These are phyloP conservation scores for Cosmorhoe ocellata DNA, from an alignment of 2,888 invertebrate genomes.

Conservation along the genomic window DNA sequence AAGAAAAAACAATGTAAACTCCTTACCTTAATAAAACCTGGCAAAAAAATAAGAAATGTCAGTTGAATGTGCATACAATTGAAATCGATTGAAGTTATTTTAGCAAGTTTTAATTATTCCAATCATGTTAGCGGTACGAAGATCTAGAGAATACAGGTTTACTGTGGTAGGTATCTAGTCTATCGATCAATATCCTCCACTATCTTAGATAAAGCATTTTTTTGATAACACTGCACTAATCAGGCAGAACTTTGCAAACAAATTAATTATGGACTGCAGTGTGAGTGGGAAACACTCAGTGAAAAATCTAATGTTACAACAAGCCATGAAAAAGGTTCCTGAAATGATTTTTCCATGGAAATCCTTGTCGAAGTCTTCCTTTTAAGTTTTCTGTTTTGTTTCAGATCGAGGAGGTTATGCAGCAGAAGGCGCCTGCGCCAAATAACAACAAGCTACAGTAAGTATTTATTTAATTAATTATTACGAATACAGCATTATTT, in stretches of 20 bases:
- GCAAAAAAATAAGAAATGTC: too few species aligned
- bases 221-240: slow-evolving; percentile 24
- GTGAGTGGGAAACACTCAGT: slow-evolving; percentile 18
- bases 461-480: slow-evolving; percentile 37
- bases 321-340: slow-evolving; percentile 14
- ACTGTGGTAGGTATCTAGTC: slow-evolving; percentile 51
- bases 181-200: slow-evolving; percentile 17
- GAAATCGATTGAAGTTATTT: neutral
- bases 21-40: too few species aligned
- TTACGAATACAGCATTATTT: neutral
- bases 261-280: slow-evolving; percentile 29
- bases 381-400: slow-evolving; percentile 34
- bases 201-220: slow-evolving; percentile 17
- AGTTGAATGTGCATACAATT: slow-evolving; percentile 4
- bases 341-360: too few species aligned
- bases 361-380: too few species aligned
- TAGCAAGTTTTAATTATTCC: slow-evolving; percentile 5
- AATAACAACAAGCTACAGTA: slow-evolving; percentile 63
- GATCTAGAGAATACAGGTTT: slow-evolving; percentile 65
- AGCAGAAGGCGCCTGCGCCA: slow-evolving; percentile 77
- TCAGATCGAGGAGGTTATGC: slow-evolving; percentile 80
- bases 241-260: slow-evolving; percentile 15
- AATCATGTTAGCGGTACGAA: slow-evolving; percentile 57
- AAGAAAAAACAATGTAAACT: too few species aligned
- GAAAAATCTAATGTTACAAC: slow-evolving; percentile 12